These are phyloP conservation scores for Acridotheres tristis DNA, from an alignment of 2,797 vertebrate genomes.

Conservation along the genomic window DNA sequence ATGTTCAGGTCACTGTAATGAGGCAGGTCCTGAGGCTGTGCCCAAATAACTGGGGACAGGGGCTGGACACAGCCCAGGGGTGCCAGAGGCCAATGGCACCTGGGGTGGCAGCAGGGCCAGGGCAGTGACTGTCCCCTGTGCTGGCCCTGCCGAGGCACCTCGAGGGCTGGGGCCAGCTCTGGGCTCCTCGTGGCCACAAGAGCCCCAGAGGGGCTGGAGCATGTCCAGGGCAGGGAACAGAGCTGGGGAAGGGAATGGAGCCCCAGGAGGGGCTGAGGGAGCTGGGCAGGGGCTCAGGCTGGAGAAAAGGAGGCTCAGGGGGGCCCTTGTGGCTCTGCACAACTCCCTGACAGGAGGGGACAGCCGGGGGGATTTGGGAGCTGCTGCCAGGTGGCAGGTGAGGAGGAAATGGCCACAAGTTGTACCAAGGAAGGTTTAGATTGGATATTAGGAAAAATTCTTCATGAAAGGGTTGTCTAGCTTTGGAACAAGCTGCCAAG, in stretches of 20 bases:
- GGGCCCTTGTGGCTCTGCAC: not conserved
- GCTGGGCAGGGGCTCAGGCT: not conserved
- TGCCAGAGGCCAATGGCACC: too few species aligned
- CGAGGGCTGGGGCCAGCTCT: too few species aligned
- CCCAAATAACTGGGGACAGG: not conserved
- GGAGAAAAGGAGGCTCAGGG: not conserved
- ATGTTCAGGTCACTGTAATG: accelerated
- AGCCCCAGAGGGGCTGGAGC: not conserved
- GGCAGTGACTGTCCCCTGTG: too few species aligned
- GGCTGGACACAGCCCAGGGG: too few species aligned
- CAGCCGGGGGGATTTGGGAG: not conserved
- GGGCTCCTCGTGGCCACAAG: too few species aligned
- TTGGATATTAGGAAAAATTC: not conserved
- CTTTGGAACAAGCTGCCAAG: not conserved
- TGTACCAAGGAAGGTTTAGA: too few species aligned
- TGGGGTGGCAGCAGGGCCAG: too few species aligned
- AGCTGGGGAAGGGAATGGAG: not conserved
- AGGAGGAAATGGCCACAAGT: not conserved
- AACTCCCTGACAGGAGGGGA: not conserved
- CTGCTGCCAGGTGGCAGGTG: accelerated
- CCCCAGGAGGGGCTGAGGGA: not conserved
- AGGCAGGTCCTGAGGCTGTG: not conserved
- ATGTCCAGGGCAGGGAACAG: not conserved
- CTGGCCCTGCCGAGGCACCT: too few species aligned
- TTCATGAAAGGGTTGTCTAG: not conserved